Evolutionary conservation across 2,113 vertebrate species (phyloP), one percentile per base, ranked within the genome.

Genomic region (Burhinus bistriatus): DNA sequence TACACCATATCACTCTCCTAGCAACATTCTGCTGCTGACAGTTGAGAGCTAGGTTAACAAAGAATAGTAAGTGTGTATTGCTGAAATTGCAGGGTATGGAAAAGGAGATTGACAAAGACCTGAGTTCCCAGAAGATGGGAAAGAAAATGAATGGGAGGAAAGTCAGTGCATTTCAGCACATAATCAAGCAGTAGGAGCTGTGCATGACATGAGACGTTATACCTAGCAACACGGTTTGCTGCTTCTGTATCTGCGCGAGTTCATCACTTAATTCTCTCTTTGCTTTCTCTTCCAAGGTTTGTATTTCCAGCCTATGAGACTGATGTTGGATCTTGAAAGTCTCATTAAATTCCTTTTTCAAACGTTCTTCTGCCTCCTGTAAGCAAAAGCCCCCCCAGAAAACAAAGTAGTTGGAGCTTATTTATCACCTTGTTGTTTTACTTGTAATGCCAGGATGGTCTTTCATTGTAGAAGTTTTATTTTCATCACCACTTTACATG

Each of bases 201-300:
- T 45, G 30, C 30, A 51, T 51, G 30, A 55, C 30, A 42, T 22
- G 21, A 59, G 4, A 42, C 34, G 26, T 16, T 57, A 21, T 99
- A 99, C 99, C 99, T 90, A 99, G 98, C 97, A 99, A 97, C 83
- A 98, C 94, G 45, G 97, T 97, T 97, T 99, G 98, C 97, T 98
- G 98, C 26, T 98, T 99, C 97, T 99, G 98, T 44, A 98, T 97
- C 94, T 98, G 97, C 94, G 98, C 98, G 25, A 98, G 98, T 96
- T 99, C 99, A 38, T 98, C 98, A 84, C 98, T 98, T 55, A 99
- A 97, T 88, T 99, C 98, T 85, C 99, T 98, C 85, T 97, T 98
- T 14, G 98, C 98, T 92, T 98, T 98, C 83, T 98, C 98, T 97
- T 99, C 98, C 94, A 99, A 66, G 26, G 97, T 97, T 96, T 98